phyloP scores from a whole-genome alignment of 1,140 invertebrate genomes.

The Latrodectus geometricus region DNA sequence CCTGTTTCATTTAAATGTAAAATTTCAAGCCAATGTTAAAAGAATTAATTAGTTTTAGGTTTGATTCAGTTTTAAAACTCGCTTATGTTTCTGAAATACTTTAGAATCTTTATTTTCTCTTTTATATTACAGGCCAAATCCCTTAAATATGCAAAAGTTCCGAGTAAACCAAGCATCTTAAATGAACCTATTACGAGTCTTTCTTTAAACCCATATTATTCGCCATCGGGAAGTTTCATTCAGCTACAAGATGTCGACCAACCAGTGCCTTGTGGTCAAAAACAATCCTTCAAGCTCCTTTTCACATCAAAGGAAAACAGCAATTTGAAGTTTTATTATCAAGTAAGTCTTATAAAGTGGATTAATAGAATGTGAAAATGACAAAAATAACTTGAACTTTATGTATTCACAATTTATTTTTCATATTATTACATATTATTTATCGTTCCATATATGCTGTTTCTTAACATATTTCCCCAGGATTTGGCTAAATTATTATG shows the following conservation, averaged over 20 bases:
- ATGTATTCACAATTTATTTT: too few species aligned
- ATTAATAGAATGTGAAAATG: background rate
- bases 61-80: too few species aligned
- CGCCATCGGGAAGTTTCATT: constrained; percentile 68
- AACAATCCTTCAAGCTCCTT: constrained; percentile 64
- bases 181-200: background rate
- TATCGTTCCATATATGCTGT: too few species aligned
- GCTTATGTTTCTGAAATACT: too few species aligned
- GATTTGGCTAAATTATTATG: too few species aligned
- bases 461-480: too few species aligned
- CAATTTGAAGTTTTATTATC: constrained; percentile 65
- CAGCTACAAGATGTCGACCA: constrained; percentile 64
- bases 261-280: constrained; percentile 64
- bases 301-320: constrained; percentile 66
- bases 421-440: too few species aligned
- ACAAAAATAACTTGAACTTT: too few species aligned
- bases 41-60: too few species aligned
- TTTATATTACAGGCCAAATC: constrained; percentile 50
- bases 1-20: too few species aligned
- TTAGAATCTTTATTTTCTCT: background rate
- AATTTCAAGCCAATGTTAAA: too few species aligned
- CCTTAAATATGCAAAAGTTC: constrained; percentile 9
- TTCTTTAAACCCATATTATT: constrained; percentile 66
- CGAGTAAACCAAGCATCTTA: background rate
- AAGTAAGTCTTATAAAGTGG: constrained; percentile 62